Base-by-base conservation (phyloP, 2,888 invertebrate species). In the Phortica magna region DNA sequence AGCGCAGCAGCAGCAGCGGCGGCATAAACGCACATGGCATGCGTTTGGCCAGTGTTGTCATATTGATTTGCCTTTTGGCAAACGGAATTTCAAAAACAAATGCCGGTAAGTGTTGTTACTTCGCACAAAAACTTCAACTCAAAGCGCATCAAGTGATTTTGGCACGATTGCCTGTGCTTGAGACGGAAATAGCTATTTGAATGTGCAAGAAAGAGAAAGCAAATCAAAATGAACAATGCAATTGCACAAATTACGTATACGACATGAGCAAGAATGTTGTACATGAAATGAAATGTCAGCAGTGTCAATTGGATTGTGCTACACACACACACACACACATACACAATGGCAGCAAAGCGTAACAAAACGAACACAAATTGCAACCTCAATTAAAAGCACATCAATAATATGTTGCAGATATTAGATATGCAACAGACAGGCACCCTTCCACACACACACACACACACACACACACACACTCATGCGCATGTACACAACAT, bases 381-480 rank as follows among this genome's bases (percentile, higher is more conserved):
- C 70, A 79, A 77, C 85, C 85, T 83, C 86, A 86, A 86, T 86
- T 86, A 86, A 86, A 86, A 84, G 81, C 83, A 85, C 88, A 86
- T 86, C 86, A 86, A 88, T 87, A 87, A 85, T 80, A 80, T 59
- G 78, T 76, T 61, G 71, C 73, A 59, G 70, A 7, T 59, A 59
- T 59, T 59, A 59, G 31, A 73, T 72, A 22, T 73, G 17, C 65
- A 73, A 53, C 76, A 64, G 53, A 71, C 61, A 53, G 19, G 31
- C 42, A 31, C 2, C 31, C 31, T 71, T 22, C 43, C 75, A 65
- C 53, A 53, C 42, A 3, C 59, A 19, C n/a, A 59, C n/a, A 22
- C 53, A 43, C n/a, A 77, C 76, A 78, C 68, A 80, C 80, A 76
- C 77, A 10, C 19, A 71, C n/a, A n/a, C n/a, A n/a, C n/a, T n/a